Conservation (phyloP, 2,888 invertebrate species). For the Diploptera punctata region DNA sequence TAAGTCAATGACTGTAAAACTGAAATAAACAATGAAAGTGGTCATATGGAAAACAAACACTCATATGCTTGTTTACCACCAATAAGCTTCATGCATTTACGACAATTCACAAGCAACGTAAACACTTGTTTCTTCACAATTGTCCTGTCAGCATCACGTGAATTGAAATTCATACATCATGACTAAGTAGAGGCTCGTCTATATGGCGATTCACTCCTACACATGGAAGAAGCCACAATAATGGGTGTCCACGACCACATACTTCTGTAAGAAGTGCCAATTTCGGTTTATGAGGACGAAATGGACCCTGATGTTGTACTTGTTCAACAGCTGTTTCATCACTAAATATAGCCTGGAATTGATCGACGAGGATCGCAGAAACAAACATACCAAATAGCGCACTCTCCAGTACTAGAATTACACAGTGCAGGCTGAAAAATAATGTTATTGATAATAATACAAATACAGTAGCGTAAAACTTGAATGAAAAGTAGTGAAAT, state of each 20-base stretch:
- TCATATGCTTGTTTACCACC: neutral
- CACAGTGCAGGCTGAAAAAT: constrained; percentile 77
- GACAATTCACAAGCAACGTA: neutral
- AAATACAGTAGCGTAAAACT: no score
- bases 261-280: constrained; percentile 76
- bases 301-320: constrained; percentile 69
- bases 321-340: constrained; percentile 87
- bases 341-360: constrained; percentile 81
- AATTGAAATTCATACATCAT: constrained; percentile 51
- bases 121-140: no score
- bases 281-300: constrained; percentile 62
- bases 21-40: neutral
- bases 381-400: constrained; percentile 89
- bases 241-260: constrained; percentile 76
- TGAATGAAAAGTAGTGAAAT: no score
- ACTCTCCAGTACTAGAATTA: constrained; percentile 80
- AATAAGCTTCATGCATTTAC: neutral
- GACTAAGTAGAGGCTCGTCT: constrained; percentile 53
- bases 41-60: neutral
- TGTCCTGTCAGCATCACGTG: neutral
- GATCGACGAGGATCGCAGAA: constrained; percentile 84
- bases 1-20: neutral
- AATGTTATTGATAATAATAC: no score
- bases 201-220: constrained; percentile 57
- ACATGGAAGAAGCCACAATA: constrained; percentile 77